These are phyloP conservation scores for Psittacula cyanocephala DNA, from an alignment of 2,113 vertebrate species.

Conservation along the genomic window DNA sequence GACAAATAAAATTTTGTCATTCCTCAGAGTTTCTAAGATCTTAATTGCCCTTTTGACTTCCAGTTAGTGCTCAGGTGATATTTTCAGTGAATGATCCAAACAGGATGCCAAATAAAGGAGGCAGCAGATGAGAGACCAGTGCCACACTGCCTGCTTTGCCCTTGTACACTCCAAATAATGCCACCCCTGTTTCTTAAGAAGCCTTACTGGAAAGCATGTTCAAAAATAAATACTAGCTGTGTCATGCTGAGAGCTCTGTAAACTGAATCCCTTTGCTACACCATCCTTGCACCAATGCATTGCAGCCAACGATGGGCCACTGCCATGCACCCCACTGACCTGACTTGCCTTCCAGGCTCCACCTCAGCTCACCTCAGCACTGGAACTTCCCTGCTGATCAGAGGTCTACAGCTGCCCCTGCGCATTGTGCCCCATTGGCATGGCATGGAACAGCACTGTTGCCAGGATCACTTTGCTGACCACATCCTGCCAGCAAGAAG, in stretches of 20 bases:
- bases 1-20: background rate
- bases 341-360: background rate
- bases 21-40: background rate
- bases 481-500: background rate
- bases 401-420: background rate
- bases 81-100: background rate
- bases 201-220: background rate
- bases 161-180: background rate
- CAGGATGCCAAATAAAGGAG: background rate
- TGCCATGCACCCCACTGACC: background rate
- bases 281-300: background rate
- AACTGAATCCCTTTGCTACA: background rate
- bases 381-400: rapidly evolving
- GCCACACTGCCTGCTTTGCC: background rate
- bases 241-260: background rate
- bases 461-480: rapidly evolving
- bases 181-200: background rate
- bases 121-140: background rate
- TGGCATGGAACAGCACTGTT: rapidly evolving
- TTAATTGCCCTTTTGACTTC: background rate
- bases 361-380: background rate
- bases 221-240: background rate
- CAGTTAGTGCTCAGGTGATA: background rate
- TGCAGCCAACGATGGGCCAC: background rate
- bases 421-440: rapidly evolving